Base-by-base conservation (phyloP, 30 jellyfish, hydroid and myxozoan species). In the Aurelia sp. region DNA sequence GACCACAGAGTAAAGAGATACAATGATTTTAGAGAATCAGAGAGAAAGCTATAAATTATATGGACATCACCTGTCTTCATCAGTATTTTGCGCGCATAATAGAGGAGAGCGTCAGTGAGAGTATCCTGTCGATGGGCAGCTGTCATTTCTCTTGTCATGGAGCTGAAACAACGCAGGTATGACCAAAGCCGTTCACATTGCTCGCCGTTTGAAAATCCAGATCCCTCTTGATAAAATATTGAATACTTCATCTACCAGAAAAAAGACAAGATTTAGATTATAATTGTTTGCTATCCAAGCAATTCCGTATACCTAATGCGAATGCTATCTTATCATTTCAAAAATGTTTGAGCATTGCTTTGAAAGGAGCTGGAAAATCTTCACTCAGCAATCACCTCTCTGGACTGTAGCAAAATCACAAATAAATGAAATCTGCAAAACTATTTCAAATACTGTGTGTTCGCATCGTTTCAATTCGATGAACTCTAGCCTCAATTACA, bases 181-280 rank as follows among this genome's bases (percentile, higher is more conserved):
- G 78, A 78, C 88, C 88, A 78, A 37, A 78, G 88, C 19, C 88
- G 78, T 50, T 78, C 88, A 41, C 88, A 62, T 48, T 78, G 88
- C 78, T 78, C 88, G 52, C 88, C 80, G 37, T 59, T 62, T 59
- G 88, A 62, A 11, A 59, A 35, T 11, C 88, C 88, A 4, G 76
- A 35, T 11, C 88, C 79, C 10, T 78, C 88, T 59, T 59, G 66
- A 62, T 78, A 62, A 20, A 59, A 35, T n/a, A 59, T 60, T 63
- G 88, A 60, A 63, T 59, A 62, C 78, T 47, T 61, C 60, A 78
- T 62, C 88, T 78, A 64, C 27, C 11, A 76, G 51, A 15, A 22
- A 33, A n/a, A 74, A 47, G 10, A 18, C 9, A 27, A 60, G 8
- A 60, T 60, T n/a, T 60, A 12, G 33, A 60, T 4, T 60, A 23